Base-by-base conservation (phyloP, 2,113 vertebrate genomes). In the Rhizomys pruinosus region DNA sequence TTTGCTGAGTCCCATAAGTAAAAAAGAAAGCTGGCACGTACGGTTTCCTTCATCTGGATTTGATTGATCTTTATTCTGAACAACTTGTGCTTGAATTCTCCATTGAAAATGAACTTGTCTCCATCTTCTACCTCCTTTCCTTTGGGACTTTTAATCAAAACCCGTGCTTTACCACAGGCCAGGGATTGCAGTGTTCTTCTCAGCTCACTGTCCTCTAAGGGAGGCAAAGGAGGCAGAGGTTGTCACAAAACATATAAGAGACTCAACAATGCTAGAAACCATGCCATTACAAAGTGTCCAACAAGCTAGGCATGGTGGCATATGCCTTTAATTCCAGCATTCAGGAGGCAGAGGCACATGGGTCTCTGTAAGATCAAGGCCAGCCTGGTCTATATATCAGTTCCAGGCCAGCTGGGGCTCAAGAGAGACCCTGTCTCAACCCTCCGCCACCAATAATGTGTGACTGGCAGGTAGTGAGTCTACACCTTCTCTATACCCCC, bases 11-110 rank as follows among this genome's bases (percentile, higher is more conserved):
- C 3, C 2, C 3, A 1, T 3, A 72, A 66, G 23, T 74, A 23
- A 16, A 84, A 93, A 90, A 44, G 93, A 15, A 77, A 87, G 37
- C 20, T 9, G 32, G 34, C 32, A 93, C 98, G 0, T 97, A 99
- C 98, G 0, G 98, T 99, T 97, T 99, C 98, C 95, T 98, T 98
- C 98, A 99, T 99, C 96, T 99, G 98, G 57, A 99, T 98, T 92
- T 99, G 98, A 95, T 99, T 99, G 96, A 99, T 99, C 97, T 99
- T 99, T 96, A 99, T 99, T 96, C 98, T 97, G 68, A 99, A 99
- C 92, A 99, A 90, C 89, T 98, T 98, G 91, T 99, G 98, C 94
- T 98, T 98, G 97, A 99, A 99, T 15, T 98, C 98, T 42, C 93
- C 98, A 25, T 98, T 98, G 79, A 98, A 99, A 74, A 97, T 87